These are phyloP conservation scores for Physocephala rufipes DNA, from an alignment of 2,888 invertebrate species.

Conservation along the genomic window DNA sequence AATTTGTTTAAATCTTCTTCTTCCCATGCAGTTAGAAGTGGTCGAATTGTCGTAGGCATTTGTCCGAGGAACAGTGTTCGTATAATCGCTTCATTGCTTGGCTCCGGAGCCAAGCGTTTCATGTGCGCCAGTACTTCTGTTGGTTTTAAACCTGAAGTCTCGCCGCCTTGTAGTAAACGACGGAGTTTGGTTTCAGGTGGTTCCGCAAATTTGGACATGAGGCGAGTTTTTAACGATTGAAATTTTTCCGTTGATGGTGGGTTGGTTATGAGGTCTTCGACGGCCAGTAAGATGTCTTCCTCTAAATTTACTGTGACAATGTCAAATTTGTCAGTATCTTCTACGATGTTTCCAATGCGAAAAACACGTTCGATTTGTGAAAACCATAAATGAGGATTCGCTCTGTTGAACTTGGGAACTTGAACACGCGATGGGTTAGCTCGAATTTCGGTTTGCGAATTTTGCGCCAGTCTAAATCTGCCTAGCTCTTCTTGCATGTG, in stretches of 20 bases:
- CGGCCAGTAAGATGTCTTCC: constrained; percentile 1
- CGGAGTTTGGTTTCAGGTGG: background rate
- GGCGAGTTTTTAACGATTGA: background rate
- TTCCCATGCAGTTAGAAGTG: background rate
- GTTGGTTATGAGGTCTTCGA: constrained; percentile 7
- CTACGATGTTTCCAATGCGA: constrained; percentile 21
- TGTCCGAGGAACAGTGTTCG: too few relatives aligned
- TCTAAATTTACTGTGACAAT: constrained; percentile 27
- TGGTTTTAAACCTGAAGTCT: background rate
- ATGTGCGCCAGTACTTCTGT: too few relatives aligned
- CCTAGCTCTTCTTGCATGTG: too few relatives aligned
- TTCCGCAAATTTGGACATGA: background rate
- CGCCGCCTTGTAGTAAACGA: background rate
- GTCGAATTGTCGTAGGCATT: background rate
- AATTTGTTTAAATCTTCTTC: background rate
- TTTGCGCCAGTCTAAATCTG: too few relatives aligned
- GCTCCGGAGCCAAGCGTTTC: too few relatives aligned
- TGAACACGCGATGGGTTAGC: too few relatives aligned
- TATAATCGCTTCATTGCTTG: too few relatives aligned
- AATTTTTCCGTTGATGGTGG: background rate
- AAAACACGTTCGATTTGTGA: constrained; percentile 32
- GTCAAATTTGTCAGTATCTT: constrained; percentile 30
- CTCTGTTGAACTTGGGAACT: too few relatives aligned
- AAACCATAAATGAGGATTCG: constrained; percentile 34
- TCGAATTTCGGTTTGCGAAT: too few relatives aligned